Evolutionary conservation across 2,113 vertebrate species (phyloP).

Genomic region (Tachuris rubrigastra): DNA sequence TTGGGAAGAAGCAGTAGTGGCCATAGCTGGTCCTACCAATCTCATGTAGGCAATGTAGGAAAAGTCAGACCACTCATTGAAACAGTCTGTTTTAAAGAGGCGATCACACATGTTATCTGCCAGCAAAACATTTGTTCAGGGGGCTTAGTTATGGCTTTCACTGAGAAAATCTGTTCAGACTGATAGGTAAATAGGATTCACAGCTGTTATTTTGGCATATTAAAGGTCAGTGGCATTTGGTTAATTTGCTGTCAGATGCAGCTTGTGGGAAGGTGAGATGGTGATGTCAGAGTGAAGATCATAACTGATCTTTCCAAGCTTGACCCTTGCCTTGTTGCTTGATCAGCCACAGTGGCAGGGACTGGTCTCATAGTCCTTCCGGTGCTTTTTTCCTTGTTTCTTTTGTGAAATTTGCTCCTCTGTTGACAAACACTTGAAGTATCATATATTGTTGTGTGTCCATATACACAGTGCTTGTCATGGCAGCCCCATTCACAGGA

Average conservation of each 20-base stretch:
- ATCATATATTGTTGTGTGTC: no score
- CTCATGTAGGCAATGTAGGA: background rate
- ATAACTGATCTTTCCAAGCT: background rate
- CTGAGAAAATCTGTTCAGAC: background rate
- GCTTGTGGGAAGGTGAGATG: background rate
- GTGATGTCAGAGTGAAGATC: background rate
- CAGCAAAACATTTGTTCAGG: background rate
- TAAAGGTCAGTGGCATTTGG: background rate
- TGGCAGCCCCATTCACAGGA: background rate
- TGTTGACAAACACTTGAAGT: background rate
- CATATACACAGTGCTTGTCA: fast-evolving
- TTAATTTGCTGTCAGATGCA: background rate
- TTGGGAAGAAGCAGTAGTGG: background rate
- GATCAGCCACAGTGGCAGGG: background rate
- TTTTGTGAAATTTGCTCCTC: background rate
- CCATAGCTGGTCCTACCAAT: background rate
- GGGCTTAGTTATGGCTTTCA: background rate
- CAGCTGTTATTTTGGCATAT: background rate
- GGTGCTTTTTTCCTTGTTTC: background rate
- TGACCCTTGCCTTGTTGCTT: background rate
- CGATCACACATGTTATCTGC: background rate
- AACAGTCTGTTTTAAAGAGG: background rate
- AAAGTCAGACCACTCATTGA: background rate
- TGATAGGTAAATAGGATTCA: background rate
- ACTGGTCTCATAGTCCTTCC: background rate